These are phyloP conservation scores for Neosilurus hyrtlii DNA, from an alignment of 2,797 vertebrate species.

Conservation along the genomic window DNA sequence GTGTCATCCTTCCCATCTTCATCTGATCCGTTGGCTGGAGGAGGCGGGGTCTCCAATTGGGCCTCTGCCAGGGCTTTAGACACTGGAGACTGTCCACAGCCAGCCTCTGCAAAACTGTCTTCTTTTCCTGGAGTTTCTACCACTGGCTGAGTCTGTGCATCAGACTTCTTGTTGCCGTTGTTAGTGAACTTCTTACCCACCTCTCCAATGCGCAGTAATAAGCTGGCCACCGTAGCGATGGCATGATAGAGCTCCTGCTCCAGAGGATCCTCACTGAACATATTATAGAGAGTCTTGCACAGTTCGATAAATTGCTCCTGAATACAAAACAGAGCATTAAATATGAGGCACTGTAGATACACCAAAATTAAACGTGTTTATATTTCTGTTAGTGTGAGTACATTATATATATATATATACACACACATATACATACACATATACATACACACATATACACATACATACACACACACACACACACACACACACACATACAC, in stretches of 20 bases:
- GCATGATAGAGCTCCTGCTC: slow-evolving; percentile 94
- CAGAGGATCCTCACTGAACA: slow-evolving; percentile 90
- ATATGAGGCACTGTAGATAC: neutral
- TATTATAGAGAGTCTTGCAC: slow-evolving; percentile 97
- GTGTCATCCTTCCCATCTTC: slow-evolving; percentile 90
- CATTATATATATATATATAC: no score
- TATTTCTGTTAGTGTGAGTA: no score
- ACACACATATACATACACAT: no score
- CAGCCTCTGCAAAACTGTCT: slow-evolving; percentile 62
- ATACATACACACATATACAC: no score
- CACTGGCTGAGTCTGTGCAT: slow-evolving; percentile 16
- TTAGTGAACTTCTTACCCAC: slow-evolving; percentile 89
- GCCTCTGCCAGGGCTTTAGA: slow-evolving; percentile 74
- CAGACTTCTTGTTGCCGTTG: slow-evolving; percentile 67
- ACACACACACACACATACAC: no score
- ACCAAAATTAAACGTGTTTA: neutral
- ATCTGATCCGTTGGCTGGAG: slow-evolving; percentile 66
- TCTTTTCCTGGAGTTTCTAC: slow-evolving; percentile 43
- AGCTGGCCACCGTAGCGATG: slow-evolving; percentile 93
- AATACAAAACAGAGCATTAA: slow-evolving; percentile 28
- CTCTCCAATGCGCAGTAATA: slow-evolving; percentile 90
- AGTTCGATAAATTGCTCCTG: slow-evolving; percentile 98
- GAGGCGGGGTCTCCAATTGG: slow-evolving; percentile 71
- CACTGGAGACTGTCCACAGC: slow-evolving; percentile 63
- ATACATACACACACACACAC: no score